Base-by-base conservation (phyloP, 2,113 vertebrate genomes). In the Myotis davidii region DNA sequence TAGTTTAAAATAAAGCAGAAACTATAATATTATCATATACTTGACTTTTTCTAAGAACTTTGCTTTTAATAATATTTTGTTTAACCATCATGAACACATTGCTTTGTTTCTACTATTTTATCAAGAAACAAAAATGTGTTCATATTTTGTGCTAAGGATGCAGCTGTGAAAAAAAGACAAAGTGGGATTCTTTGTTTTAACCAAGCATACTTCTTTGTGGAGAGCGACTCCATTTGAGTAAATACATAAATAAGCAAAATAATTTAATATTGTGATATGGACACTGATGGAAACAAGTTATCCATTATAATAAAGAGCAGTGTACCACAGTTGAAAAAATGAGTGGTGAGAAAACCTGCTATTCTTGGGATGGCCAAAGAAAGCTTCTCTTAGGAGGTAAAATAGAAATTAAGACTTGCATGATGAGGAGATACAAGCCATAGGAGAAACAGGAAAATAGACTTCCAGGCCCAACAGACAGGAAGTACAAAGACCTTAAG, bases 31-130 rank as follows among this genome's bases (percentile, higher is more conserved):
- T 65, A 67, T 59, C 59, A 18, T 6, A 21, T 45, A 4, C 5
- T 42, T 79, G 21, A 91, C 27, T 81, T 88, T 70, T 95, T 59
- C n/a, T 90, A 79, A 61, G 42, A 90, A 45, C 34, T 20, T 77
- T 6, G 72, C 29, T 64, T 77, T 67, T 70, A 77, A 85, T 89
- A 64, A 29, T 9, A 74, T 88, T 86, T 54, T 65, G 4, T 84
- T 86, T 88, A 5, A n/a, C 27, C 54, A 9, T 45, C 34, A 83
- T 45, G 5, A 85, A 61, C 4, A 85, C 5, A 76, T n/a, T 61
- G 9, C 34, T 87, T 64, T 29, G 7, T 27, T 77, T 61, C 32
- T 37, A 94, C 2, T 23, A 25, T 69, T 91, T 85, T 12, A 54
- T 70, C 27, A 86, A 56, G 56, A 94, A 96, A n/a, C 10, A 65